Percentiles rank a stretch among this genome's conserved stretches.
phyloP scores from a whole-genome alignment of 2,797 vertebrate species.

The Melanotaenia trifasciata region DNA sequence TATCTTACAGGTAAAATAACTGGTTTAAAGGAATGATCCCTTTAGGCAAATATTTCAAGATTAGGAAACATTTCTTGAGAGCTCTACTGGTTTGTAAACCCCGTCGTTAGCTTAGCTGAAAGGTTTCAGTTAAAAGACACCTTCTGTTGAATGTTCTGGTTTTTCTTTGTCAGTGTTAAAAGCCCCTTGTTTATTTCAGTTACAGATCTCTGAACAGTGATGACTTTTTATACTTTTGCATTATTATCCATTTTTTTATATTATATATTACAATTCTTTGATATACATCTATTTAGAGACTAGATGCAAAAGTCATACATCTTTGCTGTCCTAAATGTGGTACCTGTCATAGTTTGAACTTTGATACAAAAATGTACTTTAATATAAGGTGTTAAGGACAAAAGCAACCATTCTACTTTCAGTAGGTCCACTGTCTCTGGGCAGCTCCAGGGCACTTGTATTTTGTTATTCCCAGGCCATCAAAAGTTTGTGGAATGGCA shows the following conservation, averaged over 20 bases:
- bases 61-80: neutral
- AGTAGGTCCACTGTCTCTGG: neutral
- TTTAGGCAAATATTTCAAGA: neutral
- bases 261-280: too few species aligned
- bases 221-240: too few species aligned
- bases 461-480: slow-evolving; percentile 83
- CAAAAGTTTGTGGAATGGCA: slow-evolving; percentile 82
- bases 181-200: neutral
- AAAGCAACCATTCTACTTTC: slow-evolving; percentile 1
- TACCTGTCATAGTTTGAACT: neutral
- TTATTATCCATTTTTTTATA: too few species aligned
- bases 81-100: slow-evolving; percentile 10
- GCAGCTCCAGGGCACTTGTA: neutral
- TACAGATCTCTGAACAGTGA: too few species aligned
- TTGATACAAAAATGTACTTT: slow-evolving; percentile 18
- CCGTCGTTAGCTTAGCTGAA: neutral
- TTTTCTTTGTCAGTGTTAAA: neutral
- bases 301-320: neutral
- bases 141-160: slow-evolving; percentile 3
- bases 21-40: slow-evolving; percentile 2
- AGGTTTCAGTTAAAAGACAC: neutral
- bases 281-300: too few species aligned
- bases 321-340: neutral
- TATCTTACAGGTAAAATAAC: neutral
- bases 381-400: slow-evolving; percentile 13